Base-by-base conservation (phyloP, 2,797 vertebrate genomes). In the Sitta carolinensis region DNA sequence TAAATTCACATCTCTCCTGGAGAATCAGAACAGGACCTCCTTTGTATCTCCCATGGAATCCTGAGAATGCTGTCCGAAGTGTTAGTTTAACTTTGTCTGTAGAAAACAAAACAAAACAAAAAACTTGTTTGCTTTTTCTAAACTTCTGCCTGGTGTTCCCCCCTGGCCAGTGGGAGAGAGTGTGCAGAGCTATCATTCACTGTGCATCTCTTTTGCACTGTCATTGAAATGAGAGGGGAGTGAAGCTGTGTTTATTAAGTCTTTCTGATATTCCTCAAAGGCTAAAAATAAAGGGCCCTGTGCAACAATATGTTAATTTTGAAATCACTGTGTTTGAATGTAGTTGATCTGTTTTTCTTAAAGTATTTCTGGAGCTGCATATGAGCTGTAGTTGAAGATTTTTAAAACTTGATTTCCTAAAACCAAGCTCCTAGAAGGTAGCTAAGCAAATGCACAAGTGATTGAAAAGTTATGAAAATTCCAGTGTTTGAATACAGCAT, bases 1-100 rank as follows among this genome's bases (percentile, higher is more conserved):
- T 74, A 64, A 89, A 90, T 68, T 78, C 36, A 70, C 34, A 42
- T 88, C 36, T 81, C 36, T 83, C 10, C 23, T 73, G 48, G 51
- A 72, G 38, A 89, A 51, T 25, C 22, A 36, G 32, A 48, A 62
- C 30, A 78, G 43, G 20, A 70, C 38, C n/a, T 54, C 40, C 36
- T 86, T 90, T 93, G 36, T 90, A 38, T 76, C 43, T 89, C 34
- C 50, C 4, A 8, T 83, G 91, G 78, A 84, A 95, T 94, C 42
- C 72, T 45, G 50, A 95, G 61, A 94, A 94, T 80, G 87, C 43
- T 72, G 17, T 69, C 66, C 76, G 14, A 88, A 90, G 36, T 52
- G 36, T 78, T 88, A 72, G 47, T 67, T 21, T 82, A 61, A 57
- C 48, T 79, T 79, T 93, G 86, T 67, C 50, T 90, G 45, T 70